A percentile compares a stretch with the other conserved stretches of the same genome.
phyloP scores from a whole-genome alignment of 2,888 invertebrate species.

The Lampropteryx suffumata region DNA sequence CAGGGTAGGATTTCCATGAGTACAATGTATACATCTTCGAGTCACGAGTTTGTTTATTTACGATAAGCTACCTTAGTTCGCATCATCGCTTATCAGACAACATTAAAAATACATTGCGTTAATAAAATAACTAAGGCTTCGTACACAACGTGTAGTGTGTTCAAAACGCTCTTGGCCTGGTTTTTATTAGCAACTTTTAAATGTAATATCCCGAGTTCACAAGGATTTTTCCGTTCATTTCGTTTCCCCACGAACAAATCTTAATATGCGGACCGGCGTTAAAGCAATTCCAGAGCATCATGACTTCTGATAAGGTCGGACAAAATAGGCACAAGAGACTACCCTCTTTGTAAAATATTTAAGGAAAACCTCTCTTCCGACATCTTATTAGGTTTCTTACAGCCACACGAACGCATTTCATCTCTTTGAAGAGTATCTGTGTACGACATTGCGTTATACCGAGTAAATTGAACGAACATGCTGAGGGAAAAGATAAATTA shows the following conservation, averaged over 20 bases:
- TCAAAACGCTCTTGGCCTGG: too few species aligned
- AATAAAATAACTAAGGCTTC: too few species aligned
- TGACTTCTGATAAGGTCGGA: conserved; percentile 34
- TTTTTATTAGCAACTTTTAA: conserved; percentile 5
- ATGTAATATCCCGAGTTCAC: not conserved
- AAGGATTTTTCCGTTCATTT: conserved; percentile 14
- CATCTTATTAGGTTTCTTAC: conserved; percentile 24
- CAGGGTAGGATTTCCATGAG: too few species aligned
- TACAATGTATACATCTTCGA: too few species aligned
- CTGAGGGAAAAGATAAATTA: conserved; percentile 5
- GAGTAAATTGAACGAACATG: conserved; percentile 5
- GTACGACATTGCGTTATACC: conserved; percentile 19
- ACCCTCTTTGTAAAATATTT: conserved; percentile 17
- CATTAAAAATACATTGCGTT: too few species aligned
- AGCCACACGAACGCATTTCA: conserved; percentile 1
- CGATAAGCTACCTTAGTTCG: too few species aligned
- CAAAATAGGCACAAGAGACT: conserved; percentile 19
- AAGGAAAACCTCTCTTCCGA: conserved; percentile 4
- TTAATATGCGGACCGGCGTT: conserved; percentile 21
- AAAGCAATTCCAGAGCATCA: conserved; percentile 32
- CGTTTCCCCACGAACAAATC: conserved; percentile 18
- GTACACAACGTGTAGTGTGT: too few species aligned
- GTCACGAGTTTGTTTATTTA: too few species aligned
- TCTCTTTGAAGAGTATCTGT: conserved; percentile 17
- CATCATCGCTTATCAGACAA: too few species aligned